Evolutionary conservation across 2,888 invertebrate genomes (phyloP), one percentile per base, ranked within the genome.

Genomic region (Neoascia interrupta): DNA sequence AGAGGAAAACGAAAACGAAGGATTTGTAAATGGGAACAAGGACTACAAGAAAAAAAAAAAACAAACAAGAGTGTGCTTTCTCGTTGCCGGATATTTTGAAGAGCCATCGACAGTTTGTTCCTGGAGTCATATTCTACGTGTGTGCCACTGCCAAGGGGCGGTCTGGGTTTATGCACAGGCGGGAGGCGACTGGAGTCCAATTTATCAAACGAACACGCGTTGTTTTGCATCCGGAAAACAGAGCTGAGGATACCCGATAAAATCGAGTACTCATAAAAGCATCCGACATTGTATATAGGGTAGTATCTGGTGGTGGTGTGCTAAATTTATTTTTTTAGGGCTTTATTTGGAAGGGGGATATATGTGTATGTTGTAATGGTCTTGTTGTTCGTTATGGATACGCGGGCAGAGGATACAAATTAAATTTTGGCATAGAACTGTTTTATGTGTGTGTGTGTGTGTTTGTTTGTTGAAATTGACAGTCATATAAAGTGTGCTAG

Each of bases 11-110:
- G 34, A 51, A 51, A 31, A 56, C 56, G 69, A 66, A 70, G 63
- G 70, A 70, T 70, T 54, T 76, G 70, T 64, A 72, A 79, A 72
- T 72, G 66, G 56, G 79, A 72, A 79, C 79, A 66, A 72, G 72
- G 72, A 66, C 54, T 54, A 47, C 37, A 56, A 45, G 23, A 23
- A 41, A 51, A 26, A 37, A 19, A 49, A 19, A 6, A 8, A 21
- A 47, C 13, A 41, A 41, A 15, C 3, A 31, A 31, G 8, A 31
- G 3, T n/a, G 10, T 5, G 8, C 13, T 37, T 36, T 47, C 47
- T 13, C 39, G 37, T 43, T 51, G 37, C 16, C 49, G 60, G 28
- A 39, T 49, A 72, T 72, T 72, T 64, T 72, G 72, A 72, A 72
- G 28, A 47, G 60, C 21, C 36, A 79, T 79, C 73, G 79, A 73